Base-by-base conservation (phyloP, 1,140 invertebrate species). In the Kradibia gibbosae region DNA sequence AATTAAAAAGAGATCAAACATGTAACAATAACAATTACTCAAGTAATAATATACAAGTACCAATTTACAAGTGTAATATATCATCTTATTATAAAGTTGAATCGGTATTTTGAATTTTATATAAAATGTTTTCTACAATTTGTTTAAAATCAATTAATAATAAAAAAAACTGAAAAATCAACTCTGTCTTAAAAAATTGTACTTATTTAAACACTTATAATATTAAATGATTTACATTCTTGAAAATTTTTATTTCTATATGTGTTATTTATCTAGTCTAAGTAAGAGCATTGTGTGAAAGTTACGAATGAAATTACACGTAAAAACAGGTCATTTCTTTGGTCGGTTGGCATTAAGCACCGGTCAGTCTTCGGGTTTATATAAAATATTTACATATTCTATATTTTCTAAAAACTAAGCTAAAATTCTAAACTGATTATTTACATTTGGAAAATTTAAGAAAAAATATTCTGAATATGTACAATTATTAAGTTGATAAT, bases 321-420 rank as follows among this genome's bases (percentile, higher is more conserved):
- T 80, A 73, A 80, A 73, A 53, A 80, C 72, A 73, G 78, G 83
- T 85, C 74, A 81, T 84, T 84, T 91, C 89, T 91, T 91, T 90
- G 90, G 90, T 91, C 90, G 88, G 86, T 89, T 90, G 88, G 89
- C 87, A 88, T 86, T n/a, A 86, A 88, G 87, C 89, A 88, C 87
- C 87, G 86, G 88, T 91, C 90, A 91, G 90, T 91, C 90, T 90
- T 91, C 85, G 86, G 83, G 86, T 89, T 86, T 87, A 85, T 86
- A 45, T 84, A 76, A 74, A 74, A 80, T 83, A 83, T 84, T 70
- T 83, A 84, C 79, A 81, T 53, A 50, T 77, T 7, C 67, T 73
- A 80, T 20, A 48, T 60, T 42, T 78, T 81, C 82, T 76, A 83
- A 74, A 48, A 62, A 82, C 78, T 76, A 82, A 78, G 78, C 70